Conservation (phyloP, 1,140 invertebrate species). For the Cecropterus lyciades region DNA sequence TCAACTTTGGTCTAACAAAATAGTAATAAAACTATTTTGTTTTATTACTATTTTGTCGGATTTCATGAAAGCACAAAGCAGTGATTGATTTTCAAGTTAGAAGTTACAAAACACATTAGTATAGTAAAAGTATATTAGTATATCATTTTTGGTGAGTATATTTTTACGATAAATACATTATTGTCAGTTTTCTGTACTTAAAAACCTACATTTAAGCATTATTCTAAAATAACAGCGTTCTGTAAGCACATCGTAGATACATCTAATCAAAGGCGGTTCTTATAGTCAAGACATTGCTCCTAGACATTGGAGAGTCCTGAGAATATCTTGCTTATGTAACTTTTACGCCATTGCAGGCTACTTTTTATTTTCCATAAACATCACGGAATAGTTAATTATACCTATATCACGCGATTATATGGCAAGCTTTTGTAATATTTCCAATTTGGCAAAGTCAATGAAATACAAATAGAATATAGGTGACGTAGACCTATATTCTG, state of each 20-base stretch:
- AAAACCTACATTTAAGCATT: background rate
- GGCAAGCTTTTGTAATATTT: slow-evolving; percentile 27
- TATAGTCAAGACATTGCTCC: too few species aligned
- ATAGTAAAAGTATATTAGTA: background rate
- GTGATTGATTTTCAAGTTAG: slow-evolving; percentile 6
- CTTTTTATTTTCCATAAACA: slow-evolving; percentile 16
- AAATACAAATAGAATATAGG: slow-evolving; percentile 24
- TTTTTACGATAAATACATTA: background rate
- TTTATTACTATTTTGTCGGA: too few species aligned
- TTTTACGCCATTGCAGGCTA: slow-evolving; percentile 62
- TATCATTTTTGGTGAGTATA: background rate
- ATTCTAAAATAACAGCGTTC: too few species aligned
- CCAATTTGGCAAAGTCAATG: slow-evolving; percentile 33
- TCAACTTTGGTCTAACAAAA: too few species aligned
- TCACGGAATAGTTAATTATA: slow-evolving; percentile 4
- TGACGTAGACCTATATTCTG: slow-evolving; percentile 31
- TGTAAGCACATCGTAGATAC: too few species aligned
- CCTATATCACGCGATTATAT: background rate
- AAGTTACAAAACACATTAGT: background rate
- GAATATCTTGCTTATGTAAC: slow-evolving; percentile 56
- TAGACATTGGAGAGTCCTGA: slow-evolving; percentile 11
- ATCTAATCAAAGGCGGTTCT: too few species aligned
- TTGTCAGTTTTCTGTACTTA: too few species aligned
- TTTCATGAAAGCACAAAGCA: too few species aligned
- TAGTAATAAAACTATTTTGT: too few species aligned